Evolutionary conservation across 2,888 invertebrate genomes (phyloP), one percentile per base, ranked within the genome.

Genomic region (Plagodis pulveraria): DNA sequence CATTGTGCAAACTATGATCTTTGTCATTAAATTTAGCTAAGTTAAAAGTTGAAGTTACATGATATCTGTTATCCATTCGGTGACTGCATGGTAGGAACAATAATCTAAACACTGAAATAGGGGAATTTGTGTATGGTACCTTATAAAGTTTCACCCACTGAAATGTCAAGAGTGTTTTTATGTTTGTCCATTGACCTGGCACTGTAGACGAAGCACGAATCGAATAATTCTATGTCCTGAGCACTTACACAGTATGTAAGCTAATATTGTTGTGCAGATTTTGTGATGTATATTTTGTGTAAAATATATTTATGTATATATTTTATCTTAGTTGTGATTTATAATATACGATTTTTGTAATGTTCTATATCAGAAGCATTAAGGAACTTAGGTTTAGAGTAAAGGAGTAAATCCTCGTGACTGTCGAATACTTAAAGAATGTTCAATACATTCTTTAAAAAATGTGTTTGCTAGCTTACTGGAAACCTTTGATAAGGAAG

Each of bases 81-180:
- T 22, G 82, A 72, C 72, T 84, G 91, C 89, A 89, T 87, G 88
- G 84, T 89, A 90, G 84, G 86, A 77, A 67, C 76, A 76, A 76
- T 58, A 9, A 40, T 10, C 63, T 72, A 77, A 74, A 72, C 76
- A 80, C 83, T 81, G 79, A 75, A 67, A 67, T 87, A 88, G 87
- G 89, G 87, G 89, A 89, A 91, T 91, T 91, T 91, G 91, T 91
- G 91, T 91, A 91, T 81, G 91, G 91, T 91, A 89, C 91, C 91
- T 91, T 91, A 89, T 89, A 91, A 92, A 91, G 91, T 92, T 92
- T 92, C 91, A 92, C 91, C 91, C 91, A 89, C 88, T 88, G 78
- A 81, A 79, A 77, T 84, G 68, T 81, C 79, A 80, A 63, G 49
- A 63, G 62, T 64, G 83, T 88, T 78, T 79, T 72, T 81, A 76